Conservation (phyloP, 92 coral and sea anemone species). For the Metridium senile region DNA sequence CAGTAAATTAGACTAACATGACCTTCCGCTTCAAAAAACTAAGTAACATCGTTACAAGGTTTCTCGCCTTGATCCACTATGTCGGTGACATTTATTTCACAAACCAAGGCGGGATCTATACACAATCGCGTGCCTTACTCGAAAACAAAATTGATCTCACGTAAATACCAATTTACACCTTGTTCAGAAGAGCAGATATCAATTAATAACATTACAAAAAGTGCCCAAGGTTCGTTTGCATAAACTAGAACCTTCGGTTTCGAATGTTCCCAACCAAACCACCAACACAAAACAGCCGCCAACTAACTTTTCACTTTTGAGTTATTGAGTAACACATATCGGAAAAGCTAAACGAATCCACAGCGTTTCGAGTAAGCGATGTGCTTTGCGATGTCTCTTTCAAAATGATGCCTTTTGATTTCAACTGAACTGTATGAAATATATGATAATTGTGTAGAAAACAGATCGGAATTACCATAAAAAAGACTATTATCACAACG, state of each 20-base stretch:
- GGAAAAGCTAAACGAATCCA: background rate
- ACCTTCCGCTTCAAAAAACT: slow-evolving; percentile 5
- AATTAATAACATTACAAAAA: slow-evolving; percentile 5
- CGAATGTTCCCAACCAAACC: slow-evolving; percentile 15
- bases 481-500: no score
- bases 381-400: background rate
- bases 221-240: background rate
- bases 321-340: background rate
- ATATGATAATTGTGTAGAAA: background rate
- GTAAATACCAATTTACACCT: slow-evolving; percentile 88
- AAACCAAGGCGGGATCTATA: background rate
- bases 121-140: slow-evolving; percentile 28
- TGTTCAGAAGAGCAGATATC: slow-evolving; percentile 31
- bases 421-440: background rate
- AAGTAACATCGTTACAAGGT: background rate
- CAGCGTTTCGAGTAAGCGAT: slow-evolving; percentile 25
- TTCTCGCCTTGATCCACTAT: background rate
- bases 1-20: background rate
- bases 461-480: no score
- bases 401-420: slow-evolving; percentile 2
- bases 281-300: background rate
- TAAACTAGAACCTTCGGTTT: slow-evolving; percentile 39
- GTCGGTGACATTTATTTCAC: background rate
- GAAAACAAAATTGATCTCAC: slow-evolving; percentile 25
- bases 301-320: slow-evolving; percentile 19